phyloP scores from a whole-genome alignment of 2,888 invertebrate genomes.

The Allacma fusca region DNA sequence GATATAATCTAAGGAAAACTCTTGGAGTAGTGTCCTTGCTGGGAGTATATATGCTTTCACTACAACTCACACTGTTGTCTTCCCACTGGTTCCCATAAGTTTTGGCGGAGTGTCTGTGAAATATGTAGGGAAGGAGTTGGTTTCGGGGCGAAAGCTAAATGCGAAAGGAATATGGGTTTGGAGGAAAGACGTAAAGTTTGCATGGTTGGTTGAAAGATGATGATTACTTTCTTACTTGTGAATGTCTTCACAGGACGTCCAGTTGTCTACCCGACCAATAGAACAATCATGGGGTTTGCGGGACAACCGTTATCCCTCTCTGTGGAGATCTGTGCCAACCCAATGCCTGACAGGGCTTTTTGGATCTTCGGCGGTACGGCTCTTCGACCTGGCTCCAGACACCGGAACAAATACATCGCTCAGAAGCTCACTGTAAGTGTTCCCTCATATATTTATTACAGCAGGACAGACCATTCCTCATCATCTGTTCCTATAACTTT shows the following conservation, averaged over 20 bases:
- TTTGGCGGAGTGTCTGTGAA: background rate
- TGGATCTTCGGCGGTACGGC: conserved; percentile 68
- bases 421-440: conserved; percentile 68
- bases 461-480: no score
- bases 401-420: conserved; percentile 65
- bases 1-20: no score
- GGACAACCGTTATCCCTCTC: conserved; percentile 75
- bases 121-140: background rate
- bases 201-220: conserved; percentile 50
- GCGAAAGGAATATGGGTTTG: no score
- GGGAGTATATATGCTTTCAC: no score
- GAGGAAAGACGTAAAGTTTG: conserved; percentile 27
- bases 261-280: conserved; percentile 72
- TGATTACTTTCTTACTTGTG: conserved; percentile 53
- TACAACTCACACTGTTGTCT: no score
- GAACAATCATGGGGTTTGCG: conserved; percentile 74
- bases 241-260: conserved; percentile 71
- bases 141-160: no score
- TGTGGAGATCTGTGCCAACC: conserved; percentile 81
- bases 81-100: background rate
- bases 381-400: conserved; percentile 63
- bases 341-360: conserved; percentile 71
- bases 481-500: background rate
- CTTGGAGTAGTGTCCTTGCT: no score
- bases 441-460: background rate